Base-by-base conservation (phyloP, 2,888 invertebrate genomes). In the Lasioglossum figueresi region DNA sequence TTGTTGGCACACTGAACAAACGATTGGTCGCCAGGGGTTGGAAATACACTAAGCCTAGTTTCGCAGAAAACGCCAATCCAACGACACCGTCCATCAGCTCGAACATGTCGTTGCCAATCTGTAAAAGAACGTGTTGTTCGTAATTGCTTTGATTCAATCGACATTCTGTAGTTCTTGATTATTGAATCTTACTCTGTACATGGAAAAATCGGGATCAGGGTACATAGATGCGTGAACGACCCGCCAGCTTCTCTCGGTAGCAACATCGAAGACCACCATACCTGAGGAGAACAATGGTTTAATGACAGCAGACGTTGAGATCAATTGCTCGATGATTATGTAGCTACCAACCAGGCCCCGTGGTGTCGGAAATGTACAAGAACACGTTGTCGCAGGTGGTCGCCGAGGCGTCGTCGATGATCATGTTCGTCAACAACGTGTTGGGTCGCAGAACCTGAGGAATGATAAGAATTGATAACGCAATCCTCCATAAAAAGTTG, bases 201-300 rank as follows among this genome's bases (percentile, higher is more conserved):
- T 97, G 0, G 97, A 96, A 88, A 97, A 96, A 94, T 98, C 97
- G 0, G 98, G 98, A 95, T 98, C 97, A 0, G 98, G 98, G 94
- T 97, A 98, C 98, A 98, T 98, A 73, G 97, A 96, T 0, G 98
- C 97, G 94, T 98, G 98, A 43, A 97, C 96, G 4, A 97, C 95
- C 74, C 98, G 96, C 98, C 98, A 98, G 48, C 98, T 97, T 86
- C 97, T 96, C 93, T 98, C 98, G 71, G 96, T 96, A 5, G 96
- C 95, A 16, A 97, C 97, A 91, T 98, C 98, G 92, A 97, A 97
- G 0, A 96, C 96, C 1, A 96, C 91, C 14, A 96, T 90, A 76
- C 96, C 96, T 96, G 76, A 70, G 83, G 48, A 27, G 75, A 43
- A 27, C 2, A 19, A 1, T 19, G 19, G 23, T 34, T 23, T 34